Evolutionary conservation across 2,113 vertebrate genomes (phyloP), one percentile per base, ranked within the genome.

Genomic region (Xenopus laevis): DNA sequence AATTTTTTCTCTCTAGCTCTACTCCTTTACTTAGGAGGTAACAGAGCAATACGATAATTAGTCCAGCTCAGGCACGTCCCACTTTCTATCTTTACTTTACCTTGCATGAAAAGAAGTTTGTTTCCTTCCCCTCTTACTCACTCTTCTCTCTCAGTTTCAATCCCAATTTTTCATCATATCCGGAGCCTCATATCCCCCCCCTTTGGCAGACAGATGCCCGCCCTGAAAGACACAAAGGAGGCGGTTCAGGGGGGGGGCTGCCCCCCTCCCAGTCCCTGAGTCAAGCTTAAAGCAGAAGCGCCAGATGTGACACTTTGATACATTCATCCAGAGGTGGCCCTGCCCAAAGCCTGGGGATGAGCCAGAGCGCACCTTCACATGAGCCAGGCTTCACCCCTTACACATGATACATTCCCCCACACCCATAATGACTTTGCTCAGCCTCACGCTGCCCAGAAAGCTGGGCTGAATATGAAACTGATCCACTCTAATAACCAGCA

Each of bases 151-250:
- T 77, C 83, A 79, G 15, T 84, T 82, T 81, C 86, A 78, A 57
- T 70, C 72, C 76, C 23, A 68, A 79, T 44, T 91, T 50, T 88
- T 84, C 93, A 93, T 94, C 93, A 93, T 86, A 91, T 96, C 94
- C 94, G 93, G 93, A 93, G 91, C 84, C 81, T 84, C 79, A 79
- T 78, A 86, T 77, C 79, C 79, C 78, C 23, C 23, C 82, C 50
- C 50, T 86, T 55, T 83, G 84, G 80, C 82, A 47, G 66, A 21
- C n/a, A 20, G 80, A 71, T 68, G 72, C 77, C 67, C 18, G 60
- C 72, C 72, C 72, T 74, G 70, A 70, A 65, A 72, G 79, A 58
- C 79, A 58, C 47, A 71, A 18, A 72, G 80, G 83, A 75, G 82
- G 88, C 52, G 72, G 73, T 27, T 46, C 33, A 61, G 55, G 61